Percentiles rank a stretch among this genome's conserved stretches.
These are phyloP conservation scores for Podilymbus podiceps DNA, from an alignment of 2,113 vertebrate species.

Conservation along the genomic window DNA sequence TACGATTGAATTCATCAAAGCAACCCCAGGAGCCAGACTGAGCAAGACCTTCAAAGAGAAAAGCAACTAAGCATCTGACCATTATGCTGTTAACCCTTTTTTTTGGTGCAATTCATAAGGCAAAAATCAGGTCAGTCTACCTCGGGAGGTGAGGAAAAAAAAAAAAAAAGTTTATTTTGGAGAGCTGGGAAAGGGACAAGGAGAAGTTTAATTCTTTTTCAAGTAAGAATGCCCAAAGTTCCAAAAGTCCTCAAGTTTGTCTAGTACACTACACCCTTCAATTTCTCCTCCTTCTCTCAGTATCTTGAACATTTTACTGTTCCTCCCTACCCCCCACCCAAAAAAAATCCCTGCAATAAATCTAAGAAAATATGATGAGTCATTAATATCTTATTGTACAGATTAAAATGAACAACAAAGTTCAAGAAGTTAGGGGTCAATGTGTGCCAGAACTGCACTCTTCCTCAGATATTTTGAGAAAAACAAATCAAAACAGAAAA, in stretches of 20 bases:
- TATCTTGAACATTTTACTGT: background rate
- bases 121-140: background rate
- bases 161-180: background rate
- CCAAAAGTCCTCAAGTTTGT: background rate
- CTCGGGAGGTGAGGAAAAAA: background rate
- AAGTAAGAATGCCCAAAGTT: background rate
- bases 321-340: accelerated
- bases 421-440: background rate
- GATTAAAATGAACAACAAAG: background rate
- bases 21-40: conserved; percentile 98
- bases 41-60: conserved; percentile 83
- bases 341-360: background rate
- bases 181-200: background rate
- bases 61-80: background rate
- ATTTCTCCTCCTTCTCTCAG: background rate
- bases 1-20: conserved; percentile 98
- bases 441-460: background rate
- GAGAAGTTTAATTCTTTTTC: background rate
- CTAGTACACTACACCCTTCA: background rate
- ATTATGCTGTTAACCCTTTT: background rate
- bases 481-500: background rate
- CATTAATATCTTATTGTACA: background rate
- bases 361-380: background rate
- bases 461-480: background rate
- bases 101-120: background rate